phyloP scores from a whole-genome alignment of 2,797 vertebrate genomes.

The Knipowitschia caucasica region DNA sequence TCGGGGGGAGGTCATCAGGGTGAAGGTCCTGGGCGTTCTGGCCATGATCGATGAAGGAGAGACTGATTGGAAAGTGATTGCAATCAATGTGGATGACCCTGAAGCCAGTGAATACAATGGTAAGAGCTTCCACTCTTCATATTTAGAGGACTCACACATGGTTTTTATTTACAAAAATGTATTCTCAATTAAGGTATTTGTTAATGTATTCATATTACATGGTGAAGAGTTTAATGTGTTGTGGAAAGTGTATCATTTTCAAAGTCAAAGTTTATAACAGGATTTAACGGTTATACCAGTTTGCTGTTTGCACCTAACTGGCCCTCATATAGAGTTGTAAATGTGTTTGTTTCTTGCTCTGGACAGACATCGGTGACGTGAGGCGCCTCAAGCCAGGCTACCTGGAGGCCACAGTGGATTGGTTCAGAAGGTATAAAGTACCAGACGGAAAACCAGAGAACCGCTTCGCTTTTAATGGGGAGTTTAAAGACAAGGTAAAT shows the following conservation, averaged over 20 bases:
- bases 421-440: constrained; percentile 96
- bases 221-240: too few relatives aligned
- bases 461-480: constrained; percentile 88
- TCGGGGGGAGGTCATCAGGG: constrained; percentile 88
- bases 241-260: too few relatives aligned
- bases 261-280: too few relatives aligned
- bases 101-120: constrained; percentile 85
- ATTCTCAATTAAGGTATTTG: too few relatives aligned
- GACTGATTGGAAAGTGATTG: constrained; percentile 98
- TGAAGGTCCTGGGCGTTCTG: constrained; percentile 91
- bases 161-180: too few relatives aligned
- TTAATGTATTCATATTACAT: too few relatives aligned
- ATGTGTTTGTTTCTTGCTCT: constrained; percentile 1
- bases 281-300: too few relatives aligned
- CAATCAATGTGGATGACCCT: constrained; percentile 89
- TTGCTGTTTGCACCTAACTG: too few relatives aligned
- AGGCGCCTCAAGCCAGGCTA: constrained; percentile 89
- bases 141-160: too few relatives aligned
- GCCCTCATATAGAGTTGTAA: too few relatives aligned
- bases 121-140: constrained; percentile 45
- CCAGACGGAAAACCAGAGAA: constrained; percentile 98
- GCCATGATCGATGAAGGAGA: constrained; percentile 98
- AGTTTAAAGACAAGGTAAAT: constrained; percentile 93
- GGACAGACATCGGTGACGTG: constrained; percentile 87
- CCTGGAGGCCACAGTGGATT: constrained; percentile 91